These are phyloP conservation scores for Calcarius lapponicus DNA, from an alignment of 2,797 vertebrate species.

Conservation along the genomic window DNA sequence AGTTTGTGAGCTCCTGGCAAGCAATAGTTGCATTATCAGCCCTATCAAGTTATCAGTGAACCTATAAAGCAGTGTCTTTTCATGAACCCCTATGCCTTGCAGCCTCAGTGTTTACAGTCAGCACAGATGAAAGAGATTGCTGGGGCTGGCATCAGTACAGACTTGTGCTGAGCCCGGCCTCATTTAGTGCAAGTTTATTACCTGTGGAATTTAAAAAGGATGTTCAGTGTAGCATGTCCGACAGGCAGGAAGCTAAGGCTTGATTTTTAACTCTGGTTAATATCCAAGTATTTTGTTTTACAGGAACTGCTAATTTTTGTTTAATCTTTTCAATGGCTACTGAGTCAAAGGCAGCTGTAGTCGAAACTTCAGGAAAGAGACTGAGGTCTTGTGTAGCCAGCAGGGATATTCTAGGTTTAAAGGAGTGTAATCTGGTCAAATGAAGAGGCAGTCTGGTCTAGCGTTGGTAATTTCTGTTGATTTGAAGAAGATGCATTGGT, in stretches of 20 bases:
- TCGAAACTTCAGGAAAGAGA: neutral
- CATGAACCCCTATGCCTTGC: conserved; percentile 10
- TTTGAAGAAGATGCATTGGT: neutral
- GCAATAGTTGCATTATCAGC: conserved; percentile 33
- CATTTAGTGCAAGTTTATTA: conserved; percentile 75
- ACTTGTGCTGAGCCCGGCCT: conserved; percentile 58
- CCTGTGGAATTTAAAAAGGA: conserved; percentile 74
- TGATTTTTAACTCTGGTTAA: conserved; percentile 64
- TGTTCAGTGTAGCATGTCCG: conserved; percentile 72
- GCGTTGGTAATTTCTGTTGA: conserved; percentile 2
- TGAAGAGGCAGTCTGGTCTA: neutral
- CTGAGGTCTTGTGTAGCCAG: neutral
- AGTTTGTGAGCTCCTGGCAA: neutral
- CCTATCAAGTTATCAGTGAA: conserved; percentile 39
- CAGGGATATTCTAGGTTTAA: neutral
- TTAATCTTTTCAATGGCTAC: conserved; percentile 58
- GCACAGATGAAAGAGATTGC: conserved; percentile 66
- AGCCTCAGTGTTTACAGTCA: conserved; percentile 41
- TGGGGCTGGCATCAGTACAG: conserved; percentile 63
- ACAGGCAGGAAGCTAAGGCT: conserved; percentile 70
- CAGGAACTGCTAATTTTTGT: conserved; percentile 60
- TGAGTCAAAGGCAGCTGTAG: conserved; percentile 5
- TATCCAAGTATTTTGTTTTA: conserved; percentile 52
- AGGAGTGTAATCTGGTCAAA: neutral
- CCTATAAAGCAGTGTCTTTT: conserved; percentile 17